These are phyloP conservation scores for Coremacera marginata DNA, from an alignment of 2,888 invertebrate genomes.

Conservation along the genomic window DNA sequence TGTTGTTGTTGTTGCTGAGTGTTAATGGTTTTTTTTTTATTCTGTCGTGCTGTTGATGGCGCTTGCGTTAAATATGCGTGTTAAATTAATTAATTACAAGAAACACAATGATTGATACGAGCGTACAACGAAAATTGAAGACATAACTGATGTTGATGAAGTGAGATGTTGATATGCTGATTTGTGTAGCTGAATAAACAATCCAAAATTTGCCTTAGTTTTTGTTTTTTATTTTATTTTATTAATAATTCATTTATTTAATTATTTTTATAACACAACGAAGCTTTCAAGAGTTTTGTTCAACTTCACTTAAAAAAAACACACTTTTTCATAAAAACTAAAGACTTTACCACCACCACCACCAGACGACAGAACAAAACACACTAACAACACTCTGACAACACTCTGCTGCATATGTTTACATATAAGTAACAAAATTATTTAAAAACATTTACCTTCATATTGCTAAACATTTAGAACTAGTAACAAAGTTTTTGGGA, in stretches of 20 bases:
- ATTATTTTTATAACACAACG: too few species aligned
- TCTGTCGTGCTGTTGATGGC: slow-evolving; percentile 55
- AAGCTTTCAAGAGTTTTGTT: too few species aligned
- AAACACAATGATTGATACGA: slow-evolving; percentile 9
- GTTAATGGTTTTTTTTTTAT: slow-evolving; percentile 62
- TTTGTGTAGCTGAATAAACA: background rate
- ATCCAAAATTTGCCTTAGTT: background rate
- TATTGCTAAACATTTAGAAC: slow-evolving; percentile 28
- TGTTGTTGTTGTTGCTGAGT: slow-evolving; percentile 19
- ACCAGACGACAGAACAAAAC: slow-evolving; percentile 46
- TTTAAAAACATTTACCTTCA: slow-evolving; percentile 45
- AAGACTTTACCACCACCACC: background rate
- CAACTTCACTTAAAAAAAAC: background rate
- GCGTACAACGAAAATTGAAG: background rate
- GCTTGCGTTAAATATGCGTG: slow-evolving; percentile 50
- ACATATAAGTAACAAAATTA: slow-evolving; percentile 30
- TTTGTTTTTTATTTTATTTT: too few species aligned
- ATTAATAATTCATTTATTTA: too few species aligned
- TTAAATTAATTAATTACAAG: slow-evolving; percentile 53
- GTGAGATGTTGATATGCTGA: slow-evolving; percentile 36
- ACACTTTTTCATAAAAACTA: background rate
- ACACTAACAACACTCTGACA: slow-evolving; percentile 27
- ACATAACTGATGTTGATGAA: slow-evolving; percentile 9
- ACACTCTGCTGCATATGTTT: background rate
- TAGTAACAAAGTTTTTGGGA: too few species aligned